Base-by-base conservation (phyloP, 2,888 invertebrate genomes). In the Phragmatobia fuliginosa region DNA sequence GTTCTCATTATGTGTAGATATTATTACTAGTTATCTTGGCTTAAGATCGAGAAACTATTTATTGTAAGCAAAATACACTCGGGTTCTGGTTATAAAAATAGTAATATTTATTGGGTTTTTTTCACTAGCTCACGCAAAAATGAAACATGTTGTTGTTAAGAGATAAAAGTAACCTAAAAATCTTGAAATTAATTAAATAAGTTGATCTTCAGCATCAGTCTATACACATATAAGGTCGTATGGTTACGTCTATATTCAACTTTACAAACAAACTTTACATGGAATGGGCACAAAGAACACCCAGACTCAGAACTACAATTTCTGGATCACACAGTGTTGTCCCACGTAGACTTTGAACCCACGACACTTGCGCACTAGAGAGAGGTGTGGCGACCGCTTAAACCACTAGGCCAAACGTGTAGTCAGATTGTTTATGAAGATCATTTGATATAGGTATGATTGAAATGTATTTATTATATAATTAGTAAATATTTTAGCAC, bases 1-100 rank as follows among this genome's bases (percentile, higher is more conserved):
- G 60, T 32, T 60, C 32, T n/a, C 60, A 60, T 60, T 56, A 56
- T 56, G 16, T 28, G 56, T 56, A 56, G 56, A 56, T 56, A 56
- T 56, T 52, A 52, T 25, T 56, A 28, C 56, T 56, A 56, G 28
- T 56, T 5, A 16, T 56, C 56, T 56, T 28, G 56, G 28, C 16
- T 56, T 56, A 28, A 56, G 28, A 56, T 16, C 28, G 25, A 28
- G 28, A 16, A 62, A 38, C n/a, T 25, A 16, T 25, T 38, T 25
- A 16, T 18, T 38, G 38, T 16, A 25, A 25, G 38, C n/a, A 25
- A 25, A 62, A 25, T 25, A 14, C 21, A 62, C 62, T 21, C 25
- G 6, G 28, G 56, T 56, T 28, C 25, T 11, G 28, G 25, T 28
- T 16, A 56, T 28, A 56, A 56, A 56, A 56, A 56, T 56, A 52